Evolutionary conservation across 1,140 invertebrate genomes (phyloP).

Genomic region (Lordiphosa clarofinis): DNA sequence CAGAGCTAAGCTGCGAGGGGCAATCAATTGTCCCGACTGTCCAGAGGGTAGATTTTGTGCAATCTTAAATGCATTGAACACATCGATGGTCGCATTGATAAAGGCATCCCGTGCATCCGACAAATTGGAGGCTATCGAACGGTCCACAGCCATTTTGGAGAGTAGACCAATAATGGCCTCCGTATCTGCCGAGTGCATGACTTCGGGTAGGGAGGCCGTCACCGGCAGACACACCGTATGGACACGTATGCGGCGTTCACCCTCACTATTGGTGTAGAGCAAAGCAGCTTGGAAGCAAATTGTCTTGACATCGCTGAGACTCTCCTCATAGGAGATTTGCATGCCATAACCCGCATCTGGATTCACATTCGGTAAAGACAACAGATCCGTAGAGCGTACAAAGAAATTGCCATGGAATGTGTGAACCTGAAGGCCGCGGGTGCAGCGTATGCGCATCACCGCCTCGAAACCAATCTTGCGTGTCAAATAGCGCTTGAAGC

Average conservation of each 20-base stretch:
- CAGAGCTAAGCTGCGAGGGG: conserved; percentile 87
- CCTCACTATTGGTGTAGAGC: conserved; percentile 98
- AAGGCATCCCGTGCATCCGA: conserved; percentile 97
- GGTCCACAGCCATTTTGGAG: conserved; percentile 98
- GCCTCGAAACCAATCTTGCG: conserved; percentile 99
- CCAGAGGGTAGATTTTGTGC: conserved; percentile 84
- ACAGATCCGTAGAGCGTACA: conserved; percentile 97
- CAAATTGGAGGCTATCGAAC: conserved; percentile 90
- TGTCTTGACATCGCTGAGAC: conserved; percentile 89
- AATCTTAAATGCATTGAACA: conserved; percentile 90
- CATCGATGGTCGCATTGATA: conserved; percentile 96
- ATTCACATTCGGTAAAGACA: conserved; percentile 98
- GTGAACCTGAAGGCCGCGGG: conserved; percentile 94
- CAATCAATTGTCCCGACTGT: conserved; percentile 84
- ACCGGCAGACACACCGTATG: conserved; percentile 98
- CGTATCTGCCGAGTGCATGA: conserved; percentile 96
- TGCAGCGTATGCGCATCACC: conserved; percentile 98
- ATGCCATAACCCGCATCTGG: conserved; percentile 99
- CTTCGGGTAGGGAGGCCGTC: conserved; percentile 89
- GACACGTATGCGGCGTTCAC: conserved; percentile 97
- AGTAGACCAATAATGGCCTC: conserved; percentile 95
- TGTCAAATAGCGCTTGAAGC: conserved; percentile 93
- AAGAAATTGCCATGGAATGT: conserved; percentile 99
- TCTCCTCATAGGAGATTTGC: conserved; percentile 91
- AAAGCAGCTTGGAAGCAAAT: conserved; percentile 99